phyloP scores from a whole-genome alignment of 2,797 vertebrate genomes.

The Danio jaintianensis region DNA sequence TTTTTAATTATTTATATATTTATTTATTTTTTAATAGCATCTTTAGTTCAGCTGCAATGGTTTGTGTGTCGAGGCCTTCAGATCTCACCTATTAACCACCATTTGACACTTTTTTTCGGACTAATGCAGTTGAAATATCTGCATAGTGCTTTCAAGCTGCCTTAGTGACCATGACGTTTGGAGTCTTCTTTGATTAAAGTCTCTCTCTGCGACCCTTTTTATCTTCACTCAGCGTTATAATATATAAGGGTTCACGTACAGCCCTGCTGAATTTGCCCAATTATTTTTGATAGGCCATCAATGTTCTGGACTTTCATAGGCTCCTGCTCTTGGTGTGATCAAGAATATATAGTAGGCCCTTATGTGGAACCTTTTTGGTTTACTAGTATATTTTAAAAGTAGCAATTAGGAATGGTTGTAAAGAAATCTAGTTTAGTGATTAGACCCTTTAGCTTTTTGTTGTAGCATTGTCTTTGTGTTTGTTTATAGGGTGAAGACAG shows the following conservation, averaged over 20 bases:
- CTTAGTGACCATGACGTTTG: conserved; percentile 5
- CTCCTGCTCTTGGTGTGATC: conserved; percentile 24
- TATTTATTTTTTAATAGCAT: not conserved
- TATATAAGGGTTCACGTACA: conserved; percentile 18
- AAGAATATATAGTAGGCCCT: not conserved
- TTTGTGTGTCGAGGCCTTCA: not conserved
- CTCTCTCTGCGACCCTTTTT: conserved; percentile 1
- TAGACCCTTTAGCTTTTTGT: conserved; percentile 38
- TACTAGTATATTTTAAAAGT: conserved; percentile 2
- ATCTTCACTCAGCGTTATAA: conserved; percentile 23
- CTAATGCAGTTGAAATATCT: conserved; percentile 35
- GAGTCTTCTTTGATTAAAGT: conserved; percentile 15
- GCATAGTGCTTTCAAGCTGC: not conserved
- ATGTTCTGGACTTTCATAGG: conserved; percentile 42
- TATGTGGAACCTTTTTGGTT: conserved; percentile 4
- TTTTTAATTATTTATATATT: not conserved
- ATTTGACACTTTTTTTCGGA: not conserved
- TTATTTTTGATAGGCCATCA: conserved; percentile 45
- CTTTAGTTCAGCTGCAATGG: not conserved
- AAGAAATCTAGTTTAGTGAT: conserved; percentile 54
- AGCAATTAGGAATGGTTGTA: conserved; percentile 46
- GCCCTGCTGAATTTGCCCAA: conserved; percentile 28
- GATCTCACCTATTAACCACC: not conserved
- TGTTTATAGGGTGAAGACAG: conserved; percentile 1
- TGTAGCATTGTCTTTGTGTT: conserved; percentile 21